Evolutionary conservation across 2,888 invertebrate genomes (phyloP).

Genomic region (Notodonta ziczac): DNA sequence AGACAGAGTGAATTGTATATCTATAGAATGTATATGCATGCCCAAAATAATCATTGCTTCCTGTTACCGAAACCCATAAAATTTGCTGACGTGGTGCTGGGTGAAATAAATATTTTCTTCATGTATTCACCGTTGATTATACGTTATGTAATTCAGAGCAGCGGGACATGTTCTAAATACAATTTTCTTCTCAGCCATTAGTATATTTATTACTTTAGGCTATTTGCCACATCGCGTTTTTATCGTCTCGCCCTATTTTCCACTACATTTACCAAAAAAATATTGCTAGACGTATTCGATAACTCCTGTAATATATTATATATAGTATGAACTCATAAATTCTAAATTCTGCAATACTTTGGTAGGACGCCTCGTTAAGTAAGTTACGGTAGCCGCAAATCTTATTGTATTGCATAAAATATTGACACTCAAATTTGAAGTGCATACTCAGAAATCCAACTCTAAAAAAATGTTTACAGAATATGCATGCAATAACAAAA

Average conservation of each 20-base stretch:
- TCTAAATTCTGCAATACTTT: too few relatives aligned
- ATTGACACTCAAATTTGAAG: neutral
- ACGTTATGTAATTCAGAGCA: neutral
- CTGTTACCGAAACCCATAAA: too few relatives aligned
- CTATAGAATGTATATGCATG: too few relatives aligned
- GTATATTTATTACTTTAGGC: neutral
- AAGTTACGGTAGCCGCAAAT: neutral
- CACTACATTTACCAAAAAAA: neutral
- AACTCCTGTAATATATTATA: neutral
- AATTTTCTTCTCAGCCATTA: constrained; percentile 1
- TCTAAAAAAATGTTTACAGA: neutral
- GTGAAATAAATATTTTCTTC: too few relatives aligned
- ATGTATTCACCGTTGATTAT: neutral
- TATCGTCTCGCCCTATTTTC: neutral
- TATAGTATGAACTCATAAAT: too few relatives aligned
- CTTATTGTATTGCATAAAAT: neutral
- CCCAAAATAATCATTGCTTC: too few relatives aligned
- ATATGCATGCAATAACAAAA: neutral
- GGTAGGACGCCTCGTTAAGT: too few relatives aligned
- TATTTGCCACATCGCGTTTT: neutral
- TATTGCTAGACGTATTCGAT: neutral
- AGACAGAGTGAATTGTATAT: too few relatives aligned
- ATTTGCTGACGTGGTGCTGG: too few relatives aligned
- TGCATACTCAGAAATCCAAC: neutral
- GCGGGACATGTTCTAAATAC: neutral